phyloP scores from a whole-genome alignment of 2,113 vertebrate species.

The Platysteira castanea region DNA sequence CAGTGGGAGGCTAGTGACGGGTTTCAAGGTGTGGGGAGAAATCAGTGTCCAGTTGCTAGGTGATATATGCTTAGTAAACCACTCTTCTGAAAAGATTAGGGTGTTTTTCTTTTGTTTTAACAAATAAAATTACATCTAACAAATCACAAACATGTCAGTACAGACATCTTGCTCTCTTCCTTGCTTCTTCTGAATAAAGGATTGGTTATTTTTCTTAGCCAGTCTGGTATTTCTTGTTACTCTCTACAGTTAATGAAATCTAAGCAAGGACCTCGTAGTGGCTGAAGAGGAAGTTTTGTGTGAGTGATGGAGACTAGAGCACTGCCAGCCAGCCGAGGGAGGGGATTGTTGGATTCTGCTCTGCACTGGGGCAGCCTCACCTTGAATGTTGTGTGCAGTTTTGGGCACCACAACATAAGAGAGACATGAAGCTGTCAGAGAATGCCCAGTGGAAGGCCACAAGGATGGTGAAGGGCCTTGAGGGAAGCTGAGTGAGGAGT shows the following conservation, averaged over 20 bases:
- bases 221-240: not conserved
- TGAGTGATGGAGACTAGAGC: not conserved
- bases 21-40: not conserved
- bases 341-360: not conserved
- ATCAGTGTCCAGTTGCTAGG: not conserved
- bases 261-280: not conserved
- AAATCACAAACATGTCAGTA: not conserved
- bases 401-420: not conserved
- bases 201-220: not conserved
- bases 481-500: not conserved
- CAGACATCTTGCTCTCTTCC: not conserved
- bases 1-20: not conserved
- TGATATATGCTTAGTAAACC: not conserved
- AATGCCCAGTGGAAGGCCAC: not conserved
- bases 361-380: not conserved
- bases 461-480: not conserved
- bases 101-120: not conserved
- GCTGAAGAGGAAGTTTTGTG: not conserved
- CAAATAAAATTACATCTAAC: not conserved
- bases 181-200: not conserved
- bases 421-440: not conserved
- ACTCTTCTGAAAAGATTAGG: not conserved
- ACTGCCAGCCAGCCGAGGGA: accelerated
- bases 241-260: not conserved
- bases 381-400: not conserved